phyloP scores from a whole-genome alignment of 2,797 vertebrate genomes.

The Etheostoma perlongum region DNA sequence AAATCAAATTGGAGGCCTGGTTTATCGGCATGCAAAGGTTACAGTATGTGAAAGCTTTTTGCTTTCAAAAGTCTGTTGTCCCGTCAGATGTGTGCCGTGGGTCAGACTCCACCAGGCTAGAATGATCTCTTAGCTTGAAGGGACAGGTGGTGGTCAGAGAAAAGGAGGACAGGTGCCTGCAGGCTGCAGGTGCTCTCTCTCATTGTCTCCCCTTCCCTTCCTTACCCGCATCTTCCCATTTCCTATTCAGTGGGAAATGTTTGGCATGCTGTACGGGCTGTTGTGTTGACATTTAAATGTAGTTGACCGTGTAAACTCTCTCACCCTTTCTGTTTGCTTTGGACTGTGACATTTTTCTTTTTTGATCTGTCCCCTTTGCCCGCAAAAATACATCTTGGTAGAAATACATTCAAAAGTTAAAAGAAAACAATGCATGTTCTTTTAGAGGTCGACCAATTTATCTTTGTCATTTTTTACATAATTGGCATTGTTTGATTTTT shows the following conservation, averaged over 20 bases:
- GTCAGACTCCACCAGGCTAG: background rate
- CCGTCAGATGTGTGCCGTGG: background rate
- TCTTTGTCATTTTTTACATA: too few relatives aligned
- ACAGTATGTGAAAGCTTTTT: background rate
- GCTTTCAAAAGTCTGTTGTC: background rate
- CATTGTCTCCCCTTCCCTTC: background rate
- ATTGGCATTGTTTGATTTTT: too few relatives aligned
- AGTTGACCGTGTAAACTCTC: conserved; percentile 4
- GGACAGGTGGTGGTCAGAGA: background rate
- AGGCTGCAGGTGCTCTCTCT: conserved; percentile 23
- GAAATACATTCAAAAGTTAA: background rate
- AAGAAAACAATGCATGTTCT: too few relatives aligned
- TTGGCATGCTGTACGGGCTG: conserved; percentile 18
- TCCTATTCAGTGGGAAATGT: conserved; percentile 21
- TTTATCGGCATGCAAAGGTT: conserved; percentile 19
- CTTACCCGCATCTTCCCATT: conserved; percentile 14
- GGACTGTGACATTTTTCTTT: conserved; percentile 3
- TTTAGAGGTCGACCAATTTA: too few relatives aligned
- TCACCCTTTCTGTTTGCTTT: conserved; percentile 3
- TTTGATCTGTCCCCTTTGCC: background rate
- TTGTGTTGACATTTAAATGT: conserved; percentile 18
- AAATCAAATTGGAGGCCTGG: conserved; percentile 41
- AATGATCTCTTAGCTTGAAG: background rate
- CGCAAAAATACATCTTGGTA: background rate
- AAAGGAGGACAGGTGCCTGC: conserved; percentile 1